Evolutionary conservation across 2,113 vertebrate species (phyloP), one percentile per base, ranked within the genome.

Genomic region (Motacilla alba): DNA sequence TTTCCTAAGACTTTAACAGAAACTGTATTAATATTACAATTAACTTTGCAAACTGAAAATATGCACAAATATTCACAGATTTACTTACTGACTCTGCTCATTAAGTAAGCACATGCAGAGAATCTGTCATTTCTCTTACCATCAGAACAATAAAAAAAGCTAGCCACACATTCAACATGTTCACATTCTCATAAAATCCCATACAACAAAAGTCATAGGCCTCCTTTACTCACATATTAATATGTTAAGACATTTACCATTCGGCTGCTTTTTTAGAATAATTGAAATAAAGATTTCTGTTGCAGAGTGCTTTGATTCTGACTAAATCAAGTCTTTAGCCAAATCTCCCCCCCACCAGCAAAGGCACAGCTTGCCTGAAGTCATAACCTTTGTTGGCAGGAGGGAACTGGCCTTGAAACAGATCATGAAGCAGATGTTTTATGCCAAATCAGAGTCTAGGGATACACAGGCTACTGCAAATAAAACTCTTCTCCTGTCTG

Each of bases 391-490:
- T 97, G 94, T 69, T 91, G 97, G 97, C 15, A 33, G 91, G 97
- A 97, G 95, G 80, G 94, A 98, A 93, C 94, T 97, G 97, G 97
- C 97, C 97, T 98, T 97, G 96, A 98, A 98, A 98, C 97, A 98
- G 97, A 98, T 97, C 98, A 98, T 93, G 96, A 97, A 98, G 97
- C 98, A 99, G 98, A 98, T 98, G 99, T 98, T 99, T 98, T 97
- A 98, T 97, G 97, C 97, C 98, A 98, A 97, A 98, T 97, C 97
- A 97, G 97, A 97, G 97, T 97, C 97, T 94, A 96, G 96, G 96
- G 96, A 98, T 97, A 96, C 64, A 88, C 13, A 97, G 86, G 92
- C 95, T 98, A 97, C 94, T 91, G 95, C 93, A 98, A 98, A 98
- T 98, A 96, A 97, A 98, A 97, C 91, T 96, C 97, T 97, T 96